Base-by-base conservation (phyloP, 53 echinoderm and acorn worm genomes). In the Temnopleurus reevesii region DNA sequence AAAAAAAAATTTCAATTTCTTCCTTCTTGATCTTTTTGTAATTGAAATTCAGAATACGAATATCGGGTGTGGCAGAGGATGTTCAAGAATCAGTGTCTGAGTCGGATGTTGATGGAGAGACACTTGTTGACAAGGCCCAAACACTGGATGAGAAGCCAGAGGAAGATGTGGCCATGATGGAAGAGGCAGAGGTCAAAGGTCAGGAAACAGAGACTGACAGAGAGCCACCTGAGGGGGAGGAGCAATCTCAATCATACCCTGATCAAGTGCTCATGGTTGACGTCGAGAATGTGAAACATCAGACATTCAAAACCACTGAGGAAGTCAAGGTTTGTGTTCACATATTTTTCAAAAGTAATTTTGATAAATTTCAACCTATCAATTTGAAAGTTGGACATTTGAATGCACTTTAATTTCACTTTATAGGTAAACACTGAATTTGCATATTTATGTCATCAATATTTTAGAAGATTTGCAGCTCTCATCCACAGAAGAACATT, bases 291-390 rank as follows among this genome's bases (percentile, higher is more conserved):
- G 90, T 99, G 26, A 90, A 84, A 15, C 96, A 99, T 60, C 55
- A 94, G 5, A 88, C 94, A 12, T 99, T 93, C 87, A 94, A 99
- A 80, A 91, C 90, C 0, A 91, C 89, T 10, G 94, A 95, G 47
- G 99, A 99, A 93, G 94, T 99, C 31, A 99, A 99, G 99, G 99
- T 96, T 53, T 25, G 80, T n/a, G n/a, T n/a, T n/a, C n/a, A n/a
- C n/a, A n/a, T n/a, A n/a, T n/a, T n/a, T n/a, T n/a, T n/a, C n/a
- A n/a, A n/a, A n/a, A n/a, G n/a, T n/a, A n/a, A n/a, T n/a, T n/a
- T n/a, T n/a, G n/a, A n/a, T n/a, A n/a, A n/a, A n/a, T n/a, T n/a
- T n/a, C n/a, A n/a, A n/a, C n/a, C n/a, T n/a, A n/a, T n/a, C n/a
- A n/a, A n/a, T n/a, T n/a, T n/a, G n/a, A n/a, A n/a, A n/a, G n/a